A percentile compares a stretch with the other conserved stretches of the same genome.
phyloP scores from a whole-genome alignment of 2,113 vertebrate genomes.

The Penelope pileata region DNA sequence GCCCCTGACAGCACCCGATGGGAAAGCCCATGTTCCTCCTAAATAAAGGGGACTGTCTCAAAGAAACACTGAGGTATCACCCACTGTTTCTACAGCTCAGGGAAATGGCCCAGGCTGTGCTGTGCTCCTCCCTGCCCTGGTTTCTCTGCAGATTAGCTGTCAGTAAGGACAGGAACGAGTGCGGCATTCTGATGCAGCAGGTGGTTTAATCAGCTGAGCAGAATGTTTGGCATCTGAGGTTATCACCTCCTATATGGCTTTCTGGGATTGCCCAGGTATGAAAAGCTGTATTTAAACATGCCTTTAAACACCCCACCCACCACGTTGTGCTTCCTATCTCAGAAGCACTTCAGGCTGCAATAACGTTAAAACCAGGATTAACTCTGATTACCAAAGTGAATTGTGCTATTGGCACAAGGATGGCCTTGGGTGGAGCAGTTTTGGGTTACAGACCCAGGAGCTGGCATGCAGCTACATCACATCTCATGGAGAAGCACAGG shows the following conservation, averaged over 20 bases:
- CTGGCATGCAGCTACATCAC: not conserved
- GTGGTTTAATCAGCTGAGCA: not conserved
- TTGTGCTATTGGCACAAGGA: not conserved
- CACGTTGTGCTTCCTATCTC: not conserved
- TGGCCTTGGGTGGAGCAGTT: not conserved
- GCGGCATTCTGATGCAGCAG: rapidly evolving
- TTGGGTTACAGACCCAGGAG: not conserved
- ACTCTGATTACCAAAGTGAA: not conserved
- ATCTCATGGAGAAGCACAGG: rapidly evolving
- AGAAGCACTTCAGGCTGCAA: not conserved
- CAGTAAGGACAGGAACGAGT: rapidly evolving
- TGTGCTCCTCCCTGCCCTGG: not conserved
- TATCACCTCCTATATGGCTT: constrained; percentile 4
- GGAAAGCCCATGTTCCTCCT: not conserved
- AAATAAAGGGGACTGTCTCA: not conserved
- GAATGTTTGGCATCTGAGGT: not conserved
- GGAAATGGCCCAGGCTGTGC: not conserved
- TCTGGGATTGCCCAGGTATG: constrained; percentile 2
- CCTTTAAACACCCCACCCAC: not conserved
- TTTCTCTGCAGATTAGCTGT: not conserved
- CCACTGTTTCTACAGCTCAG: not conserved
- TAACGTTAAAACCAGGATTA: not conserved
- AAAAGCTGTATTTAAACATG: not conserved
- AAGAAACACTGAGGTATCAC: not conserved
- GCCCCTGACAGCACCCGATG: not conserved